Evolutionary conservation across 2,888 invertebrate genomes (phyloP).

Genomic region (Chrysomela aeneicollis): DNA sequence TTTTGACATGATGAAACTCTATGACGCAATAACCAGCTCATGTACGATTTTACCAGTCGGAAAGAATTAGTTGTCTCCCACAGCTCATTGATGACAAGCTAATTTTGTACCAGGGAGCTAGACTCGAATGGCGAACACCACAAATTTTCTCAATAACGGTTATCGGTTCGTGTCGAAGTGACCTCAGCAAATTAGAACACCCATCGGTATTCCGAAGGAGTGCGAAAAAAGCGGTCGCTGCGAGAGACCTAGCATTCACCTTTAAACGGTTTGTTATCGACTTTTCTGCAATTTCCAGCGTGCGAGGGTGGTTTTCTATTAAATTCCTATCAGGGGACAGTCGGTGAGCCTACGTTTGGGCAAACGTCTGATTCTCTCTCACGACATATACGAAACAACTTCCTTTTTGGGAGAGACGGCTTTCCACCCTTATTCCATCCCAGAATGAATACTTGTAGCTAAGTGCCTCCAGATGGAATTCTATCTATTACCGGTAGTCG

Average conservation of each 20-base stretch:
- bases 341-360: conserved; percentile 33
- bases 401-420: background rate
- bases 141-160: too few relatives aligned
- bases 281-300: conserved; percentile 47
- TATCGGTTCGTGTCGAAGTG: background rate
- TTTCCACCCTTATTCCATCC: background rate
- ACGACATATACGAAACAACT: conserved; percentile 3
- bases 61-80: too few relatives aligned
- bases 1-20: too few relatives aligned
- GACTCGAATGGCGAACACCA: background rate
- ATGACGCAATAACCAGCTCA: too few relatives aligned
- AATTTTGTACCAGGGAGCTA: too few relatives aligned
- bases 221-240: background rate
- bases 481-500: background rate
- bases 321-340: conserved; percentile 43
- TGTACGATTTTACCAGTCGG: too few relatives aligned
- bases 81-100: too few relatives aligned
- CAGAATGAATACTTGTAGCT: conserved; percentile 2
- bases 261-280: conserved; percentile 48
- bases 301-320: conserved; percentile 47
- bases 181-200: background rate
- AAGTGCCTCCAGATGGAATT: conserved; percentile 2
- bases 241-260: conserved; percentile 37
- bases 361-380: background rate
- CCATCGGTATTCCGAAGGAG: background rate